Evolutionary conservation across 2,797 vertebrate genomes (phyloP), one percentile per base, ranked within the genome.

Genomic region (Myotis findleyi): DNA sequence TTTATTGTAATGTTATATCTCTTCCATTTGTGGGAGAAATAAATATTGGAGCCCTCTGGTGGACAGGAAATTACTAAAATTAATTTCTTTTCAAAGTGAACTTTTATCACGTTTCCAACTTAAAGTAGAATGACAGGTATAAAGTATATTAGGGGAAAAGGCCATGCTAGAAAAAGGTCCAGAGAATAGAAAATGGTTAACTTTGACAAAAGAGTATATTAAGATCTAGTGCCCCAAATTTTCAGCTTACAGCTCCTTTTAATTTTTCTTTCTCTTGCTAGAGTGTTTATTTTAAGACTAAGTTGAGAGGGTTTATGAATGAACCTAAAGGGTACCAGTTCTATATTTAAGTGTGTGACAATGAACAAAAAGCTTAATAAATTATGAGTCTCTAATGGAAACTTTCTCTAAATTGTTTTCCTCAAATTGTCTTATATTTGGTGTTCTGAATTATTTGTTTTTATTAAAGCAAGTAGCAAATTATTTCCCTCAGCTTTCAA

Each of bases 21-120:
- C 64, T 95, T 92, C 71, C 51, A 55, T 92, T 89, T 89, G 72
- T 75, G 79, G 36, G 93, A 96, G 93, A 97, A 97, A 96, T 97
- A 89, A 97, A 96, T 97, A 89, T 87, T 92, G 96, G 97, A 96
- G 97, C 97, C 97, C 97, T 97, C 97, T 97, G 95, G 95, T 97
- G 97, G 97, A 96, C 93, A 96, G 93, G 87, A 96, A 93, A 68
- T 96, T 76, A 92, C 69, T 82, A 62, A 91, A 96, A 87, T 66
- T 11, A 79, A 94, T 97, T 93, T 96, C 38, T 64, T 94, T 96
- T 97, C 66, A 44, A 86, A 93, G 38, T 88, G 57, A 94, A 90
- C 87, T 96, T 97, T 83, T 47, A 59, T 30, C 88, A 71, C 33
- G 96, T 96, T 98, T 96, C 23, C 33, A 96, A 95, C 27, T 72